Evolutionary conservation across 2,797 vertebrate genomes (phyloP), one percentile per base, ranked within the genome.

Genomic region (Arnoldichthys spilopterus): DNA sequence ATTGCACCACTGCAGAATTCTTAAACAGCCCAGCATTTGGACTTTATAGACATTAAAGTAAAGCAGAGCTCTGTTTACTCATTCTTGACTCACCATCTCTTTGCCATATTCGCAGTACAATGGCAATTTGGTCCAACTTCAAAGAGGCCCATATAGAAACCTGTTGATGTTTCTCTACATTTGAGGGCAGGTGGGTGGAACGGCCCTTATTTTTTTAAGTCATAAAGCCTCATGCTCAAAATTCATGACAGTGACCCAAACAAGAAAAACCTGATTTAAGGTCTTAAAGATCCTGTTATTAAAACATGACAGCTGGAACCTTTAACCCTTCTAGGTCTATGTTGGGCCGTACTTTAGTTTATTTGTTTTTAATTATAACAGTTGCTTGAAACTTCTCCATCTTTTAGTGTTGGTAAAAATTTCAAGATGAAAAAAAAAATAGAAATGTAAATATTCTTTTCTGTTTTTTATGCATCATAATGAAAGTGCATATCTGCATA

Each of bases 191-290:
- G 12, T 7, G n/a, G 34, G 63, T n/a, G 37, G 63, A 66, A 43
- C 34, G 43, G 63, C 63, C 63, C 63, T 66, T 66, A 66, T 66
- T 63, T 30, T 32, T 24, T 32, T 18, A 6, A 61, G 34, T 1
- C 1, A 11, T 16, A 24, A 5, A 40, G n/a, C 63, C 43, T 18
- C 11, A 24, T 62, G 15, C 2, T 62, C 1, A 12, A n/a, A n/a
- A n/a, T 40, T 40, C 62, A n/a, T 40, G n/a, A 13, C 24, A 61
- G 9, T 61, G 28, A 16, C 20, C 20, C 32, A 22, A 22, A 40
- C 34, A 40, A n/a, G 32, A 43, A 24, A 24, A 58, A 58, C 34
- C 1, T 66, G 34, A n/a, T 11, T 43, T 37, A 43, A n/a, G 28
- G 28, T 62, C 28, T 62, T 62, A 32, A 34, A 8, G 28, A 34